phyloP scores from a whole-genome alignment of 2,113 vertebrate species.

The Sprattus sprattus region DNA sequence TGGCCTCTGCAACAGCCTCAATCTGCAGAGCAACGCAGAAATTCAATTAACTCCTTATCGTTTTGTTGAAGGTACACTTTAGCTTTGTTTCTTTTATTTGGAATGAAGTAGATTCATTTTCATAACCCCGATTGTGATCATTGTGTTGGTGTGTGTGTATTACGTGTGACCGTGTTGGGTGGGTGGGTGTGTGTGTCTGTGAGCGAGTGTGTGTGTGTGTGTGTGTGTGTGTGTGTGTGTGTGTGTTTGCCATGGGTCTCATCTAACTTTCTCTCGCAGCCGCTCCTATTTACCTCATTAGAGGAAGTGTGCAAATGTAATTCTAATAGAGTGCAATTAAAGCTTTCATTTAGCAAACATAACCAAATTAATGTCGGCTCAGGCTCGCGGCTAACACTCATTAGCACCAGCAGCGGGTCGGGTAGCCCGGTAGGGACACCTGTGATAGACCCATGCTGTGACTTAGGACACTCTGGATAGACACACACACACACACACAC shows the following conservation, averaged over 20 bases:
- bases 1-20: too few species aligned
- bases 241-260: background rate
- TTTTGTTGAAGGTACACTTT: background rate
- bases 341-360: constrained; percentile 32
- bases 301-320: constrained; percentile 36
- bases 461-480: background rate
- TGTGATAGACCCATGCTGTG: background rate
- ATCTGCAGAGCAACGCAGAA: background rate
- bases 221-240: background rate
- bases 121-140: background rate
- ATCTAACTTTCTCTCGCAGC: background rate
- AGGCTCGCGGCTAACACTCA: constrained; percentile 26
- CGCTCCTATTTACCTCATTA: constrained; percentile 39
- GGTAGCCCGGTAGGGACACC: background rate
- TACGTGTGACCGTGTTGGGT: background rate
- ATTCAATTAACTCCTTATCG: background rate
- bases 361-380: constrained; percentile 36
- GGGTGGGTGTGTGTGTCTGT: background rate
- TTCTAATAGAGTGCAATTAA: constrained; percentile 38
- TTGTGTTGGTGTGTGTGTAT: background rate
- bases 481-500: background rate
- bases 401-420: constrained; percentile 22
- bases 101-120: background rate
- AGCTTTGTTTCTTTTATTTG: background rate
- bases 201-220: background rate